Conservation (phyloP, 2,797 vertebrate genomes). For the Clamator glandarius region DNA sequence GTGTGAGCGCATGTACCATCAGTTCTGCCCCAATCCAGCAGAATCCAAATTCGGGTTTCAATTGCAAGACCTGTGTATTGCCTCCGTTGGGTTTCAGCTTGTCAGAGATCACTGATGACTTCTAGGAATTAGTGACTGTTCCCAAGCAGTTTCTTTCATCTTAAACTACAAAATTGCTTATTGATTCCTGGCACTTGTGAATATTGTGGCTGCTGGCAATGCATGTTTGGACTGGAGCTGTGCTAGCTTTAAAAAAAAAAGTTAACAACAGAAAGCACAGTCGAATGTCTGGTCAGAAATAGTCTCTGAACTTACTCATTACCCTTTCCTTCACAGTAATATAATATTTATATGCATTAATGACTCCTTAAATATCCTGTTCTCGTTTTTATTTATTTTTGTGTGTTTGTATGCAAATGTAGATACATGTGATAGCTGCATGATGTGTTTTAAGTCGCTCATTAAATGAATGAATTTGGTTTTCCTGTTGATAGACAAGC, state of each 20-base stretch:
- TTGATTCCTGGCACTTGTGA: constrained; percentile 7
- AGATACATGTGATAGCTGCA: background rate
- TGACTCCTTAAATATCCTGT: background rate
- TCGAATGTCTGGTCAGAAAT: background rate
- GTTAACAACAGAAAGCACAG: background rate
- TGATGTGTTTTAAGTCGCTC: background rate
- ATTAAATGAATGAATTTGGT: background rate
- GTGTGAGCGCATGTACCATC: too few relatives aligned
- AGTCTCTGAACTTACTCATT: background rate
- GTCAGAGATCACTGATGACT: background rate
- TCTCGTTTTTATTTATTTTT: background rate
- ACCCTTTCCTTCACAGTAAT: background rate
- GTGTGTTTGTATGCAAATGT: rapidly evolving
- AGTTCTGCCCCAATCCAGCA: background rate
- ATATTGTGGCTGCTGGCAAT: background rate
- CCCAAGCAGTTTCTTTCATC: background rate
- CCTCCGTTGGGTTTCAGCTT: background rate
- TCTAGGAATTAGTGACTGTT: background rate
- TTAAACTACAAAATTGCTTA: background rate
- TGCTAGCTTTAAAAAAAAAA: background rate
- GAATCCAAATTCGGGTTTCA: background rate
- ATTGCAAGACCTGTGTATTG: background rate
- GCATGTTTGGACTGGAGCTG: background rate
- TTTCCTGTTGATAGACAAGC: background rate
- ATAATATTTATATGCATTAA: background rate